Evolutionary conservation across 2,113 vertebrate species (phyloP).

Genomic region (Pluvianellus socialis): DNA sequence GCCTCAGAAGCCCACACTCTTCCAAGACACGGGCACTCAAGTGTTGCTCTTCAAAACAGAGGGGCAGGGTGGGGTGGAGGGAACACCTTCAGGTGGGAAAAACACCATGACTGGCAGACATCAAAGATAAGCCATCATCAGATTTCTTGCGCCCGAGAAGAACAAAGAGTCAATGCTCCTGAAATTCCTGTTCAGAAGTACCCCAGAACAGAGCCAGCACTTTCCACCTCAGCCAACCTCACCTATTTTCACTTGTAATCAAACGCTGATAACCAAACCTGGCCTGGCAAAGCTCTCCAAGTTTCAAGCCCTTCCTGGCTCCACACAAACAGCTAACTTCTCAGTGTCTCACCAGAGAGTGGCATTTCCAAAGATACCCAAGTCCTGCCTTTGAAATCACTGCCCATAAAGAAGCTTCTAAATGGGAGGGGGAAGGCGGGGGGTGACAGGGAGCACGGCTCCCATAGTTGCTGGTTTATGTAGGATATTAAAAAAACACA

Average conservation of each 20-base stretch:
- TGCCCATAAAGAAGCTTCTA: not conserved
- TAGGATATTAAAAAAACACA: not conserved
- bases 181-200: slow-evolving; percentile 56
- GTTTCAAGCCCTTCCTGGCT: not conserved
- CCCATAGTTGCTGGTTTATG: not conserved
- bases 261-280: slow-evolving; percentile 26
- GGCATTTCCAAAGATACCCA: not conserved
- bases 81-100: slow-evolving; percentile 51
- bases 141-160: slow-evolving; percentile 35
- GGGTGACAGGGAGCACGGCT: not conserved
- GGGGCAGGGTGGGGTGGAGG: not conserved
- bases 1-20: not conserved
- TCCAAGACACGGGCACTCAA: not conserved
- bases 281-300: not conserved
- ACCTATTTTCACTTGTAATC: slow-evolving; percentile 45
- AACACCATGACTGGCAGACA: slow-evolving; percentile 34
- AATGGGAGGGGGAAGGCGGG: not conserved
- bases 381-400: not conserved
- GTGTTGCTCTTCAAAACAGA: slow-evolving; percentile 22
- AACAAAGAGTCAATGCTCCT: slow-evolving; percentile 44
- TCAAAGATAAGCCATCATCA: slow-evolving; percentile 50
- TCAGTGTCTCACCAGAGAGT: not conserved
- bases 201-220: slow-evolving; percentile 34
- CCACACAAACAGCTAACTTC: not conserved
- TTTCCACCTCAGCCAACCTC: slow-evolving; percentile 47